These are phyloP conservation scores for Syncerus caffer DNA, from an alignment of 2,797 vertebrate species.

Conservation along the genomic window DNA sequence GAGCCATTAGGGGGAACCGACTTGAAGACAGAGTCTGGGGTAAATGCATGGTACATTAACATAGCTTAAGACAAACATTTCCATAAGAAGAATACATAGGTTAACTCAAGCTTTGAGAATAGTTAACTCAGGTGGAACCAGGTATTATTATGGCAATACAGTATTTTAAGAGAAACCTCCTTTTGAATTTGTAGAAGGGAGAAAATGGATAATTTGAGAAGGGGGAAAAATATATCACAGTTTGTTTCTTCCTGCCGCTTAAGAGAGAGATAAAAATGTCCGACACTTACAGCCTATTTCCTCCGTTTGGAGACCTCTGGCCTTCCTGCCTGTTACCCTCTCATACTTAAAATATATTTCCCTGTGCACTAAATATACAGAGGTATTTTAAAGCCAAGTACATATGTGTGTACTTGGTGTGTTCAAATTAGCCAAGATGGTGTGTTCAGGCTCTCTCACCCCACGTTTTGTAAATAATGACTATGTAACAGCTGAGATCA, in stretches of 20 bases:
- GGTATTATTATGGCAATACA: not conserved
- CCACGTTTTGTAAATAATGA: too few species aligned
- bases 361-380: constrained; percentile 68
- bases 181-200: not conserved
- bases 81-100: not conserved
- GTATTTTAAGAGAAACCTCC: not conserved
- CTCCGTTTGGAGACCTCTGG: not conserved
- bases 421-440: too few species aligned
- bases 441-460: too few species aligned
- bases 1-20: too few species aligned
- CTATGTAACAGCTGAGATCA: too few species aligned
- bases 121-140: not conserved
- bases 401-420: constrained; percentile 58
- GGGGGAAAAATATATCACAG: not conserved
- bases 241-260: not conserved
- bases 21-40: not conserved
- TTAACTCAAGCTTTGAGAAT: not conserved
- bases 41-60: not conserved
- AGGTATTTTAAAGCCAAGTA: constrained; percentile 63
- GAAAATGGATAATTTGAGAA: too few species aligned
- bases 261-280: not conserved
- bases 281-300: not conserved
- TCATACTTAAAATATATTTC: constrained; percentile 57
- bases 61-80: not conserved
- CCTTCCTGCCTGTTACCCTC: not conserved